A percentile compares a stretch with the other conserved stretches of the same genome.
These are phyloP conservation scores for Sanderia malayensis DNA, from an alignment of 30 jellyfish, hydroid and myxozoan genomes.

Conservation along the genomic window DNA sequence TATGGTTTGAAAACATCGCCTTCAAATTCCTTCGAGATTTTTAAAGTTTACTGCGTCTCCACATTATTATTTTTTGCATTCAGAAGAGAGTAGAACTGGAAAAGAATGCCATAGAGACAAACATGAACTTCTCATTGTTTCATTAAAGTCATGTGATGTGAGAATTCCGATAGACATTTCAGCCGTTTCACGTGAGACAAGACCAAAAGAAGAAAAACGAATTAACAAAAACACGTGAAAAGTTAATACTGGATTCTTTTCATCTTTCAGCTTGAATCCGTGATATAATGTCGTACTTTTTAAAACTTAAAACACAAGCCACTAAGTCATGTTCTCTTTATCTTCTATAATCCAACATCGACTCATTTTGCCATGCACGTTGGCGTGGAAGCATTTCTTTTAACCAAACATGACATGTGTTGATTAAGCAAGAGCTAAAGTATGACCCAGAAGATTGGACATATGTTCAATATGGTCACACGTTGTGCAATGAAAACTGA, in stretches of 20 bases:
- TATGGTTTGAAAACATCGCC: too few relatives aligned
- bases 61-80: too few relatives aligned
- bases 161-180: neutral
- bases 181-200: neutral
- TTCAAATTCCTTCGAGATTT: too few relatives aligned
- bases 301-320: neutral
- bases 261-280: too few relatives aligned
- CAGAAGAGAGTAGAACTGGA: too few relatives aligned
- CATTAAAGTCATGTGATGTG: too few relatives aligned
- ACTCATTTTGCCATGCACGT: neutral
- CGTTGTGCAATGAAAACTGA: neutral
- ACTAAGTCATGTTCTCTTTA: constrained; percentile 5
- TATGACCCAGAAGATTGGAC: constrained; percentile 35
- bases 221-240: neutral
- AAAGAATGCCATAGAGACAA: too few relatives aligned
- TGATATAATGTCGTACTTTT: neutral
- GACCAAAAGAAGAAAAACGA: neutral
- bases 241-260: neutral
- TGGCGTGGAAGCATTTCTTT: constrained; percentile 13
- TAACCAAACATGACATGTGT: constrained; percentile 39
- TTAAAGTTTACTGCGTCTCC: too few relatives aligned
- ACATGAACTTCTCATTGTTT: too few relatives aligned
- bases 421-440: constrained; percentile 46
- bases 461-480: constrained; percentile 21
- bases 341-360: constrained; percentile 14